Conservation (phyloP, 1,140 invertebrate genomes). For the Mamestra configurata region DNA sequence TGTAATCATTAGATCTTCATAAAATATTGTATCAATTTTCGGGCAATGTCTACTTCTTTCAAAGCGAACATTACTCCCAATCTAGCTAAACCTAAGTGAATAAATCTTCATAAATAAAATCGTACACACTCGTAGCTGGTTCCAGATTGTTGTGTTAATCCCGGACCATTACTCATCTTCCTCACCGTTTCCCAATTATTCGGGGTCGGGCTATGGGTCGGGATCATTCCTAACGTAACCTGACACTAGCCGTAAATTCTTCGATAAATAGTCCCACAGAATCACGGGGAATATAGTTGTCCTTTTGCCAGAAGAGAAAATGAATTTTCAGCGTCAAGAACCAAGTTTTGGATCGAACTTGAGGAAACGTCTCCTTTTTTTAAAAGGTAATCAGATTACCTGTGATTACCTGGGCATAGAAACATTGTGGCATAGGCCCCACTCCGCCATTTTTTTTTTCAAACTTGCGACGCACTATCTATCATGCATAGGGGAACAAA, state of each 20-base stretch:
- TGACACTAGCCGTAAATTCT: slow-evolving; percentile 41
- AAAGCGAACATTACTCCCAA: neutral
- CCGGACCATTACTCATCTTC: slow-evolving; percentile 41
- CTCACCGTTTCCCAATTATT: slow-evolving; percentile 32
- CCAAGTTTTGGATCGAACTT: no score
- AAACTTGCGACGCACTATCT: no score
- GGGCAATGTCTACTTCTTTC: neutral
- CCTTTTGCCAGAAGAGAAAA: neutral
- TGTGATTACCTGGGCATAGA: no score
- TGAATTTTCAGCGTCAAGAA: neutral
- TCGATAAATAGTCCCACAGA: slow-evolving; percentile 33
- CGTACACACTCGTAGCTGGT: neutral
- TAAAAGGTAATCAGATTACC: no score
- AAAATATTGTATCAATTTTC: neutral
- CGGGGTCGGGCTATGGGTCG: slow-evolving; percentile 23
- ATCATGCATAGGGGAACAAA: no score
- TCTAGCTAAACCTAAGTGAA: slow-evolving; percentile 9
- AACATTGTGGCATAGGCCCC: no score
- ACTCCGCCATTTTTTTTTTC: no score
- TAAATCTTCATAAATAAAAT: slow-evolving; percentile 14
- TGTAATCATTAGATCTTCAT: no score
- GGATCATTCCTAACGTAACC: slow-evolving; percentile 43
- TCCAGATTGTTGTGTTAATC: slow-evolving; percentile 49
- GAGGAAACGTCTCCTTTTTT: no score
- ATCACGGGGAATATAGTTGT: neutral